Base-by-base conservation (phyloP, 2,888 invertebrate genomes). In the Branchipolynoe longqiensis region DNA sequence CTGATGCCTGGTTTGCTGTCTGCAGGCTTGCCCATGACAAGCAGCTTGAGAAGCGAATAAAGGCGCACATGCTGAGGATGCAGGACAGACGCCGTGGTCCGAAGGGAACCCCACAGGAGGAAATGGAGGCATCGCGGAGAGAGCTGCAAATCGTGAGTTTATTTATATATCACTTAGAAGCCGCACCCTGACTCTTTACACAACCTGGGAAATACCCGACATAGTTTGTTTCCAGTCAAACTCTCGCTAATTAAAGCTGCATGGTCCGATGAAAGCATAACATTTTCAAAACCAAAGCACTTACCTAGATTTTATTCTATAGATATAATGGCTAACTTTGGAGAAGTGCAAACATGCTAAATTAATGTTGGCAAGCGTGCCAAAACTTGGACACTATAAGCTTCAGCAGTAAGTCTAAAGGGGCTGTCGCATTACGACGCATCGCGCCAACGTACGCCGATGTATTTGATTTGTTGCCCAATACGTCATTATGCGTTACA, bases 61-160 rank as follows among this genome's bases (percentile, higher is more conserved):
- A 92, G 85, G 86, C 89, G 3, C 93, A 93, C 89, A 92, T 92
- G 36, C 85, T 89, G 84, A 87, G 88, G 48, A 93, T 93, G 92
- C 89, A 90, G 41, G 91, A 92, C 38, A 88, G 93, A 64, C 87
- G 93, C 36, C 90, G 90, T 85, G 87, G 89, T 81, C 92, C 92
- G 0, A 92, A 91, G 82, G 93, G 92, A 0, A 90, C 91, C 3
- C 92, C 93, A 0, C 92, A 92, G 85, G 91, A 92, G 56, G 93
- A 93, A 83, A 92, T 93, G 91, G 91, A 91, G 59, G 91, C 92
- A 22, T 92, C 93, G 0, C 87, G 89, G 78, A 87, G 89, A 74
- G 93, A 93, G 85, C 88, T 93, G 54, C 91, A 92, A 87, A 90
- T 92, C 82, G 93, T 93, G 89, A 89, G 92, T 89, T 8, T n/a